These are phyloP conservation scores for Melanotaenia boesemani DNA, from an alignment of 2,797 vertebrate genomes.

Conservation along the genomic window DNA sequence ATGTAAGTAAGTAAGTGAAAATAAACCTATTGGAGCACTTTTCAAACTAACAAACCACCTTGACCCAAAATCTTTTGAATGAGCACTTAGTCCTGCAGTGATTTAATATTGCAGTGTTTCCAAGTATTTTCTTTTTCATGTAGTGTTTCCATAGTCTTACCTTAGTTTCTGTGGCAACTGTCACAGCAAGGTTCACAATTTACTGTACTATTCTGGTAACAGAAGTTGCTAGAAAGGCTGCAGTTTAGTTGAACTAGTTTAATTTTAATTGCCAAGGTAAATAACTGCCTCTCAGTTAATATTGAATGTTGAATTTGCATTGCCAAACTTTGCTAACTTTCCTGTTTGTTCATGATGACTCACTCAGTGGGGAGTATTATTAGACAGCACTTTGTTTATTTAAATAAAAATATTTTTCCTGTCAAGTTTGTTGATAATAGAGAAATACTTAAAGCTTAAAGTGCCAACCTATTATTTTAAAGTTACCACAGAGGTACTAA, in stretches of 20 bases:
- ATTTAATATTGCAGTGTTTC: conserved; percentile 1
- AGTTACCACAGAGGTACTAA: too few species aligned
- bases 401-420: not conserved
- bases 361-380: not conserved
- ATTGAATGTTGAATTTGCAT: conserved; percentile 20
- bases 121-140: conserved; percentile 7
- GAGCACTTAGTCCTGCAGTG: not conserved
- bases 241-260: conserved; percentile 19
- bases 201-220: conserved; percentile 30
- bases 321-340: conserved; percentile 25
- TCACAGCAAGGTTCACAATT: conserved; percentile 9
- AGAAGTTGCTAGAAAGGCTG: conserved; percentile 20
- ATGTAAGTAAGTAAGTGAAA: not conserved
- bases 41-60: not conserved
- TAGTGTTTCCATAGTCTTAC: conserved; percentile 7
- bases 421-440: not conserved
- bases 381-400: not conserved
- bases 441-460: not conserved
- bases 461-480: not conserved
- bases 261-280: conserved; percentile 12
- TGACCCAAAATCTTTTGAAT: not conserved
- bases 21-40: too few species aligned
- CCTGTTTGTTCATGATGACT: not conserved
- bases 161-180: conserved; percentile 31
- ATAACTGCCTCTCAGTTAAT: conserved; percentile 21